Evolutionary conservation across 2,797 vertebrate genomes (phyloP).

Genomic region (Paratrypauchen microcephalus): DNA sequence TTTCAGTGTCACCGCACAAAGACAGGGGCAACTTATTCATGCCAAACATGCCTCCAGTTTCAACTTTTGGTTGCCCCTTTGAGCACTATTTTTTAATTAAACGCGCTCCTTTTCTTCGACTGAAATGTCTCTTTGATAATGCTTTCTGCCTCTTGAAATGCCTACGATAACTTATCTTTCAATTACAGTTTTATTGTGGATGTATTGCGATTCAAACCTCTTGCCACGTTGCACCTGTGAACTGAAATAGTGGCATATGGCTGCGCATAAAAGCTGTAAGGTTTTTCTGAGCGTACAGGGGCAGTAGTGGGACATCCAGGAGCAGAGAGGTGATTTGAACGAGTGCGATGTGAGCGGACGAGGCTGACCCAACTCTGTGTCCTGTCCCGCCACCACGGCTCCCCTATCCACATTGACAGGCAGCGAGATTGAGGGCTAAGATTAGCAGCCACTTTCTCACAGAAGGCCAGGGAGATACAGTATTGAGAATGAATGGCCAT

Average conservation of each 20-base stretch:
- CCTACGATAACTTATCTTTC: slow-evolving; percentile 84
- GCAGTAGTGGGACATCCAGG: slow-evolving; percentile 42
- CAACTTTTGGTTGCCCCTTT: slow-evolving; percentile 76
- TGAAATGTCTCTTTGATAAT: slow-evolving; percentile 72
- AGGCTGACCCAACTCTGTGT: slow-evolving; percentile 66
- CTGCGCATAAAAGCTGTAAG: slow-evolving; percentile 66
- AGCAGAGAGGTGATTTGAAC: slow-evolving; percentile 50
- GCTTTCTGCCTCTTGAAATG: slow-evolving; percentile 69
- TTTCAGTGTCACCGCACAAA: slow-evolving; percentile 84
- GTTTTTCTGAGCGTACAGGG: slow-evolving; percentile 52
- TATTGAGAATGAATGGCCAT: slow-evolving; percentile 83
- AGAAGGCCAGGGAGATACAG: slow-evolving; percentile 87
- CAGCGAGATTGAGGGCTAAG: slow-evolving; percentile 83
- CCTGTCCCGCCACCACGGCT: slow-evolving; percentile 65
- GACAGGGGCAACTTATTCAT: slow-evolving; percentile 79
- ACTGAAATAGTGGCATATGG: slow-evolving; percentile 71
- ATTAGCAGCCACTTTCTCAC: slow-evolving; percentile 85
- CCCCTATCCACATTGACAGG: slow-evolving; percentile 78
- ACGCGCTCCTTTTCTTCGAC: slow-evolving; percentile 69
- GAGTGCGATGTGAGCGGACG: slow-evolving; percentile 37
- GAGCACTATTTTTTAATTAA: slow-evolving; percentile 81
- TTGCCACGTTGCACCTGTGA: slow-evolving; percentile 64
- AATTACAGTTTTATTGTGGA: slow-evolving; percentile 84
- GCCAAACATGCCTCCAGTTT: slow-evolving; percentile 82
- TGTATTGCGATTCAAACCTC: slow-evolving; percentile 71